Percentiles rank a stretch among this genome's conserved stretches.
Conservation (phyloP, 2,888 invertebrate genomes). For the Eupithecia pulchellata region DNA sequence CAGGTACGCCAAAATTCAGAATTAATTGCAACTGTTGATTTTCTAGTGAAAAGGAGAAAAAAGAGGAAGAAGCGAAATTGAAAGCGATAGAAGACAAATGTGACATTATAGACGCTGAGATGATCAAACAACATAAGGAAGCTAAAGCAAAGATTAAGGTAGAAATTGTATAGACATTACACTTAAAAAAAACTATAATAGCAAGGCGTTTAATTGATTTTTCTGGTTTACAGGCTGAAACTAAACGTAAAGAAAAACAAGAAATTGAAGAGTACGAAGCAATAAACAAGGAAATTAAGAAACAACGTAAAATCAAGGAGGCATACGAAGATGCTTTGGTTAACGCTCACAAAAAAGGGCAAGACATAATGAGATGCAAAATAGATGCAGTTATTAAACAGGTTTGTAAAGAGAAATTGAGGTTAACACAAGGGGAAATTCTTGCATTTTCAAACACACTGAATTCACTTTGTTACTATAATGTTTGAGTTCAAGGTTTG, state of each 20-base stretch:
- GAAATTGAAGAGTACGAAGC: constrained; percentile 47
- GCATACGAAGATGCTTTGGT: constrained; percentile 48
- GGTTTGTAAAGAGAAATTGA: constrained; percentile 42
- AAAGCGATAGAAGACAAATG: constrained; percentile 45
- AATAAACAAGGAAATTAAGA: constrained; percentile 45
- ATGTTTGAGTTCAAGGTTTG: neutral
- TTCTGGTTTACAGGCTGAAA: constrained; percentile 43
- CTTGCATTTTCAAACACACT: neutral
- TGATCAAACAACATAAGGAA: constrained; percentile 50
- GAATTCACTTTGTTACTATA: neutral
- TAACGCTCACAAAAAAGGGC: constrained; percentile 50
- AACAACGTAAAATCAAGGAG: constrained; percentile 32
- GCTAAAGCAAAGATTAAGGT: constrained; percentile 49
- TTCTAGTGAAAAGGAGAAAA: constrained; percentile 47
- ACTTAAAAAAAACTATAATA: neutral
- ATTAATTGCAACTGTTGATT: neutral
- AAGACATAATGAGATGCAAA: constrained; percentile 51
- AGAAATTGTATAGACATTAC: constrained; percentile 4
- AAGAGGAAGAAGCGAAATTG: constrained; percentile 41
- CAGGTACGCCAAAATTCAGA: neutral
- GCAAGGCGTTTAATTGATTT: neutral
- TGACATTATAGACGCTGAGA: constrained; percentile 46
- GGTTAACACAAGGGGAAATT: neutral
- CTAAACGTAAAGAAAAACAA: constrained; percentile 46
- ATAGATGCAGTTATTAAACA: constrained; percentile 49